Evolutionary conservation across 2,888 invertebrate species (phyloP), one percentile per base, ranked within the genome.

Genomic region (Drosophila pseudotalamancana): DNA sequence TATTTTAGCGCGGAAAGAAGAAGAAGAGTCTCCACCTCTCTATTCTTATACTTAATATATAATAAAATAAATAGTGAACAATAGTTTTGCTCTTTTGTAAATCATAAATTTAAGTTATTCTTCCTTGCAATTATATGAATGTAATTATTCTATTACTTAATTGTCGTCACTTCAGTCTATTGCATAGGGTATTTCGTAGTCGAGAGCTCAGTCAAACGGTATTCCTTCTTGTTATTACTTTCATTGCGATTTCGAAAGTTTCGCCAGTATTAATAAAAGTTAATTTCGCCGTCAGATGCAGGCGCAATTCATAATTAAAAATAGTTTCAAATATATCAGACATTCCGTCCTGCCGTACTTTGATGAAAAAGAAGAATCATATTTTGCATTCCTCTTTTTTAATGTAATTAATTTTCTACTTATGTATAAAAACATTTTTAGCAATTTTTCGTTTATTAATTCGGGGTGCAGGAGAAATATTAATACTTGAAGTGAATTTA

Each of bases 271-370:
- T 80, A 72, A 69, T 77, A 61, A 87, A 84, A 87, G 81, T 84
- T 81, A 64, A 80, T 84, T 80, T 87, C 55, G 31, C 34, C 40
- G 60, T 25, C 50, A 54, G 75, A 61, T 78, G 83, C 79, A 49
- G 35, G 35, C 61, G 59, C 78, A 74, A 78, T 66, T 78, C 83
- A 82, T 85, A 85, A 87, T 81, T 82, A 81, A 87, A 81, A 81
- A 81, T 87, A 82, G 81, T 81, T 78, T 57, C 37, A 67, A 74
- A 63, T 77, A 57, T 49, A 71, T 60, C 46, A 34, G 43, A 12
- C 51, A 21, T 6, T 27, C 37, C 37, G 51, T 29, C 39, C 21
- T 32, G 31, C 31, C 40, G 23, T 50, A 32, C 40, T 18, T 50
- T 46, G 43, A n/a, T n/a, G n/a, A n/a, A n/a, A n/a, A n/a, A n/a